Evolutionary conservation across 2,888 invertebrate species (phyloP).

Genomic region (Leptinotarsa haldemani): DNA sequence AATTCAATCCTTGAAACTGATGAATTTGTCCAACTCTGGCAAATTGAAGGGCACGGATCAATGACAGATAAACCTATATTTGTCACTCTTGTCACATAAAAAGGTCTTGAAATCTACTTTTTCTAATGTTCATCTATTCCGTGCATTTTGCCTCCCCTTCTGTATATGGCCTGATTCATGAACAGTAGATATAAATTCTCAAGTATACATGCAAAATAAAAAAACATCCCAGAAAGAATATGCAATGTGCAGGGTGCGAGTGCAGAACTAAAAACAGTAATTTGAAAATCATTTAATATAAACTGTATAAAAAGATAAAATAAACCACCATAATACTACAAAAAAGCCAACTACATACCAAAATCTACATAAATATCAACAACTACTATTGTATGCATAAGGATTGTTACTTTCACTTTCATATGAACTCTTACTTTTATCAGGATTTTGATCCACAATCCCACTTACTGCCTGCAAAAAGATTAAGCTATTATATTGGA

Average conservation of each 20-base stretch:
- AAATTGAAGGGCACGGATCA: no score
- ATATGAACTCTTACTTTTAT: conserved; percentile 77
- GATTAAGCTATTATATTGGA: conserved; percentile 7
- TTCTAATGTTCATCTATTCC: no score
- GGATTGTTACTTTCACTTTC: conserved; percentile 52
- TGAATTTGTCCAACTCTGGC: no score
- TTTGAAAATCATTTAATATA: conserved; percentile 36
- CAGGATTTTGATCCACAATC: conserved; percentile 79
- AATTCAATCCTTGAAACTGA: no score
- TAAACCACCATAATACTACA: conserved; percentile 26
- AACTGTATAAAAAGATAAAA: conserved; percentile 35
- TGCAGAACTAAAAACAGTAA: conserved; percentile 32
- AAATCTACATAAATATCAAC: conserved; percentile 31
- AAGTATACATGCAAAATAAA: conserved; percentile 6
- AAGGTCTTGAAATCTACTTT: no score
- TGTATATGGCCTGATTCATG: neutral
- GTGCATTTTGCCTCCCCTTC: neutral
- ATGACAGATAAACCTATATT: no score
- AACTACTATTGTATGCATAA: conserved; percentile 54
- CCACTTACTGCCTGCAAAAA: conserved; percentile 79
- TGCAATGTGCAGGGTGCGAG: conserved; percentile 25
- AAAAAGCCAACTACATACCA: conserved; percentile 36
- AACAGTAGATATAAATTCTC: neutral
- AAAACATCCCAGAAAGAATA: conserved; percentile 1
- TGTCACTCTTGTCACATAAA: no score